Conservation (phyloP, 35 echinoderm and acorn worm species). For the Lytechinus pictus region DNA sequence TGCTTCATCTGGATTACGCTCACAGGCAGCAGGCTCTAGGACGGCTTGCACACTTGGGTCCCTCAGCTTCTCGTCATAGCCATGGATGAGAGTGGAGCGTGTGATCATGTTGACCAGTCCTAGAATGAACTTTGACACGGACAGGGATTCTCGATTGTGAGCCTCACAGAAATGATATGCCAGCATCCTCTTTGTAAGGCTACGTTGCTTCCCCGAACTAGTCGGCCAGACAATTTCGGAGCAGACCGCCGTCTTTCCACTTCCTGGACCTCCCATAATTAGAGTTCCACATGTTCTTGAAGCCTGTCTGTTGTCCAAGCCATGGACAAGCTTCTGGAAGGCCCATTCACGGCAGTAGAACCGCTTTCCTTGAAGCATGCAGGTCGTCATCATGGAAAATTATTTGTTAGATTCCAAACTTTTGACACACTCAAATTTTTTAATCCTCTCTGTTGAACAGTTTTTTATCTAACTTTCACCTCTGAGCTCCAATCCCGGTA, state of each 20-base stretch:
- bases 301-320: constrained; percentile 87
- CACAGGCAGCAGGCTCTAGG: constrained; percentile 93
- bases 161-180: constrained; percentile 97
- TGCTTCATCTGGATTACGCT: constrained; percentile 96
- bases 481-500: not conserved
- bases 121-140: constrained; percentile 93
- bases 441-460: not conserved
- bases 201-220: constrained; percentile 83
- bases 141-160: constrained; percentile 87
- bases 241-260: constrained; percentile 95
- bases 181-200: constrained; percentile 78
- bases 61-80: constrained; percentile 94
- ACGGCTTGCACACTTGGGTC: constrained; percentile 84
- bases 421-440: not conserved
- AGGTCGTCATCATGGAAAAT: constrained; percentile 66
- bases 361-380: constrained; percentile 94
- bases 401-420: not conserved
- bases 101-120: constrained; percentile 85
- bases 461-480: not conserved
- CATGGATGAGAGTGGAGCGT: constrained; percentile 88
- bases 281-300: constrained; percentile 99
- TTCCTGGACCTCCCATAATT: constrained; percentile 95
- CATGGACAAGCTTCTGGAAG: constrained; percentile 97
- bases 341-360: constrained; percentile 99
- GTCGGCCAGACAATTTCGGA: constrained; percentile 95